A percentile compares a stretch with the other conserved stretches of the same genome.
Conservation (phyloP, 1,140 invertebrate genomes). For the Odontomachus brunneus region DNA sequence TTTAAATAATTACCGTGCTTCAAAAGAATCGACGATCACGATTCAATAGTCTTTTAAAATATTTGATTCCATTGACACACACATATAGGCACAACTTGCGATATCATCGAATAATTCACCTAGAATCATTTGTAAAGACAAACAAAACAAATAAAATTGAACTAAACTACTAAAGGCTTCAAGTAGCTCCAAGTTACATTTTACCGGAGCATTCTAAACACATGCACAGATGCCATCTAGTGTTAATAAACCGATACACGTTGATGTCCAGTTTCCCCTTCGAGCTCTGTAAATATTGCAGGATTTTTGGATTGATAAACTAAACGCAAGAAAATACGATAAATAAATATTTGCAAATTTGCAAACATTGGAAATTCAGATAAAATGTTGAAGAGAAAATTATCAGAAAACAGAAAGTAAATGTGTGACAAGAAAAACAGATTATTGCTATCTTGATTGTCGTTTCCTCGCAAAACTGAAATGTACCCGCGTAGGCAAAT, state of each 20-base stretch:
- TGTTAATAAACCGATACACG: no score
- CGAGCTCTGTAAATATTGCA: neutral
- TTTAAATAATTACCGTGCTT: neutral
- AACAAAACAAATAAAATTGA: neutral
- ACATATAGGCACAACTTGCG: neutral
- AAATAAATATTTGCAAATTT: no score
- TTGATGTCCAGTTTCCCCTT: neutral
- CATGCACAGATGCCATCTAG: conserved; percentile 8
- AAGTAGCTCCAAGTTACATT: neutral
- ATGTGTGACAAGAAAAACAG: no score
- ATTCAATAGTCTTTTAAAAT: neutral
- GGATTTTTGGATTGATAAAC: neutral
- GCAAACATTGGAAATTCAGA: no score
- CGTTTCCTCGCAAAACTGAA: neutral
- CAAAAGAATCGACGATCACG: neutral
- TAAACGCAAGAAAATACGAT: no score
- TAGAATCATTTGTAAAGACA: neutral
- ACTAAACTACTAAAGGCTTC: neutral
- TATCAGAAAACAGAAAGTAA: no score
- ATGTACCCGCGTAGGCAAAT: neutral
- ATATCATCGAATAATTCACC: neutral
- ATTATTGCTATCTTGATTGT: neutral
- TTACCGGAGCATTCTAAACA: conserved; percentile 7
- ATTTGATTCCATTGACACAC: neutral
- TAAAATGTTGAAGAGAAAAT: no score